Conservation (phyloP, 2,113 vertebrate genomes). For the Naja naja region DNA sequence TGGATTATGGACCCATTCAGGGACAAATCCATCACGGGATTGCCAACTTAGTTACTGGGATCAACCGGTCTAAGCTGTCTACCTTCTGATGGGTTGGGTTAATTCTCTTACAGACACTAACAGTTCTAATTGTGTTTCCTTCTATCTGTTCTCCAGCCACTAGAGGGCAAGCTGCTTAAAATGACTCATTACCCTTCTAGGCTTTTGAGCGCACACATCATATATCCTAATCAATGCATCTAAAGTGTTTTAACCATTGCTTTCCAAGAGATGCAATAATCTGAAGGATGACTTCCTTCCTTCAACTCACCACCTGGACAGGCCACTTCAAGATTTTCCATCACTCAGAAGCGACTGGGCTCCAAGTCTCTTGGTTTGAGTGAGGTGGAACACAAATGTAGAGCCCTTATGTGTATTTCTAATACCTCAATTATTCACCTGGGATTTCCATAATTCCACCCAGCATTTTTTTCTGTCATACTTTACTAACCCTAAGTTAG, state of each 20-base stretch:
- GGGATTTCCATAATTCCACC: not conserved
- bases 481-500: not conserved
- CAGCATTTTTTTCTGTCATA: not conserved
- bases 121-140: not conserved
- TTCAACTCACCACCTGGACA: not conserved
- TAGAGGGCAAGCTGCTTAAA: conserved; percentile 1
- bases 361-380: not conserved
- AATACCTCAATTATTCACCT: too few species aligned
- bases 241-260: not conserved
- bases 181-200: not conserved
- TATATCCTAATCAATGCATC: not conserved
- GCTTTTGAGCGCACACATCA: not conserved
- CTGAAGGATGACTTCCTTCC: not conserved
- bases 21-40: conserved; percentile 76
- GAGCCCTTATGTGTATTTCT: too few species aligned
- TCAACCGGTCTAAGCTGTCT: conserved; percentile 1
- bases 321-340: not conserved
- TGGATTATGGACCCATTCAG: conserved; percentile 87
- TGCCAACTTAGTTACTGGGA: conserved; percentile 53
- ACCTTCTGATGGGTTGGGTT: conserved; percentile 10
- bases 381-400: not conserved
- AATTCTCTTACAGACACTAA: not conserved
- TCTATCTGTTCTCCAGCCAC: not conserved
- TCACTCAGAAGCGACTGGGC: not conserved
- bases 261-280: not conserved